Base-by-base conservation (phyloP, 2,888 invertebrate genomes). In the Conus canariensis region DNA sequence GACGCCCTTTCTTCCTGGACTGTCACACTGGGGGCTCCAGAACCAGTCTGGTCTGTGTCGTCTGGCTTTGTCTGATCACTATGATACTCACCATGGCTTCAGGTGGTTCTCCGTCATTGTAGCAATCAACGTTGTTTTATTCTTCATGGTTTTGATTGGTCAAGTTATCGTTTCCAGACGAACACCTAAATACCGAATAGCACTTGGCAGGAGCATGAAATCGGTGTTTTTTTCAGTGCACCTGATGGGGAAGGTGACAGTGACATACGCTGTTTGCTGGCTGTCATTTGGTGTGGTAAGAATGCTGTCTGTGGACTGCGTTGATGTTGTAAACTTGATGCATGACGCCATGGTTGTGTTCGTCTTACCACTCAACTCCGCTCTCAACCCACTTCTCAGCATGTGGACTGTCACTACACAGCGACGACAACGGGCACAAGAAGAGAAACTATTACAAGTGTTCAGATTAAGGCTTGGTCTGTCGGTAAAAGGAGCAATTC, bases 21-120 rank as follows among this genome's bases (percentile, higher is more conserved):
- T 83, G 82, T 83, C 82, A 83, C 82, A 83, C 58, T 83, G 82
- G 82, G 82, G 82, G 5, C 56, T 83, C 22, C 8, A 83, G 19
- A 58, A 58, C 19, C 82, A 83, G 82, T 83, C 82, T 58, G 82
- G 82, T 83, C 58, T 83, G 56, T 83, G 82, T 58, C 82, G 58
- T 10, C 58, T 83, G 58, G 82, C 82, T 58, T 58, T 22, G 12
- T 83, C 22, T 56, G 82, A 83, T 25, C 19, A 19, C 58, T 16
- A 58, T 9, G 9, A 7, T 10, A 58, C 16, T 58, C 22, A 83
- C 58, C 82, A 83, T 7, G 56, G 58, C 10, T 83, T 83, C 82
- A 83, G 58, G 56, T 83, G 82, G 82, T 58, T 83, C 82, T 58
- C 56, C 2, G 82, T 83, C 56, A 58, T 25, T 58, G 19, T 58